A percentile compares a stretch with the other conserved stretches of the same genome.
phyloP scores from a whole-genome alignment of 2,113 vertebrate genomes.

The Pachycephala philippinensis region DNA sequence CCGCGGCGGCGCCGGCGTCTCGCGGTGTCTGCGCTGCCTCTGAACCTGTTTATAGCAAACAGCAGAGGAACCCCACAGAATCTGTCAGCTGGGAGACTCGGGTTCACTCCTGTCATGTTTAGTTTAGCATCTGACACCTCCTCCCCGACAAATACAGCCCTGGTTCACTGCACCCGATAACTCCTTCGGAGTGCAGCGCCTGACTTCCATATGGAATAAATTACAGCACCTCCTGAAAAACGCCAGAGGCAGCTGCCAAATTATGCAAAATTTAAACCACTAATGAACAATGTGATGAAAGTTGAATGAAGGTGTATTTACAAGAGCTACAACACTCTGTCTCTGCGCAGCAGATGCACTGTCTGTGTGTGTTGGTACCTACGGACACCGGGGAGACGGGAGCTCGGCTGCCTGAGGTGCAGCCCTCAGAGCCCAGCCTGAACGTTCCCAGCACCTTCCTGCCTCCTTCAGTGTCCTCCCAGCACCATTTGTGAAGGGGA shows the following conservation, averaged over 20 bases:
- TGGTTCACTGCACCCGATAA: constrained; percentile 52
- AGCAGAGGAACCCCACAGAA: not conserved
- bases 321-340: not conserved
- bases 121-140: constrained; percentile 65
- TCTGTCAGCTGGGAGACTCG: constrained; percentile 55
- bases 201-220: constrained; percentile 51
- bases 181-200: constrained; percentile 38
- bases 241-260: constrained; percentile 56
- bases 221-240: constrained; percentile 30
- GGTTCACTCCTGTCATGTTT: constrained; percentile 55
- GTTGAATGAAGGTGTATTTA: constrained; percentile 46
- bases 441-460: not conserved
- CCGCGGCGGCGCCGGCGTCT: not conserved
- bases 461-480: not conserved
- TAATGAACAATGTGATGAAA: constrained; percentile 44
- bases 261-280: constrained; percentile 33
- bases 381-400: not conserved
- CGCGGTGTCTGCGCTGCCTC: not conserved
- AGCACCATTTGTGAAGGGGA: not conserved
- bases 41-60: constrained; percentile 49
- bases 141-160: constrained; percentile 43
- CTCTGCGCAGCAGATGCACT: constrained; percentile 30
- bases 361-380: not conserved
- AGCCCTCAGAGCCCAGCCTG: not conserved
- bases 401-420: not conserved